Percentiles rank a stretch among this genome's conserved stretches.
phyloP scores from a whole-genome alignment of 2,888 invertebrate genomes.

The Lithosia quadra region DNA sequence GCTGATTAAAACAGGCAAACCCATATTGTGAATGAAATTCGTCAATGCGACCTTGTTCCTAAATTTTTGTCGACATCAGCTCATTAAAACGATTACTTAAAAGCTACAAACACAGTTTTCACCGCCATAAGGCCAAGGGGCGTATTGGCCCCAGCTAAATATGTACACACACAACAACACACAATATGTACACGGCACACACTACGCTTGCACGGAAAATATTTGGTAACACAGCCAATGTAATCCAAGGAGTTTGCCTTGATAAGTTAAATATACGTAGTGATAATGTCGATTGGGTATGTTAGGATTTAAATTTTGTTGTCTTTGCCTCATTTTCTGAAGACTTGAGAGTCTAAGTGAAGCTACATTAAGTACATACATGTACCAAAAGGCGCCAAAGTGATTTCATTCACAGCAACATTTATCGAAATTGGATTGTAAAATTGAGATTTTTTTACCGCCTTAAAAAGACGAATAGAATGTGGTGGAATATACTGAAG shows the following conservation, averaged over 20 bases:
- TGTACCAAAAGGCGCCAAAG: neutral
- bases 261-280: conserved; percentile 76
- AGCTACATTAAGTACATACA: neutral
- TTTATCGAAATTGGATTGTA: neutral
- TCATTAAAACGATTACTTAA: conserved; percentile 35
- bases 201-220: conserved; percentile 82
- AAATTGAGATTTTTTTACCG: no score
- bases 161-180: conserved; percentile 73
- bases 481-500: no score
- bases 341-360: conserved; percentile 8
- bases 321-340: conserved; percentile 26
- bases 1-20: neutral
- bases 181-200: conserved; percentile 66
- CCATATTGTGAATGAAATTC: neutral
- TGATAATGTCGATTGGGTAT: conserved; percentile 60
- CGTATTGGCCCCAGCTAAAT: conserved; percentile 77
- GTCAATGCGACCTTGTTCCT: neutral
- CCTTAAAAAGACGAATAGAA: no score
- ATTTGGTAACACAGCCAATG: conserved; percentile 82
- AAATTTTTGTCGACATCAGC: conserved; percentile 6
- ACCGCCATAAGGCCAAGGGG: conserved; percentile 60
- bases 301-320: conserved; percentile 47
- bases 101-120: conserved; percentile 49
- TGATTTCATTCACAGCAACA: neutral
- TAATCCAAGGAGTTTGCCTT: conserved; percentile 82